Evolutionary conservation across 2,797 vertebrate species (phyloP), one percentile per base, ranked within the genome.

Genomic region (Cossypha heuglini): DNA sequence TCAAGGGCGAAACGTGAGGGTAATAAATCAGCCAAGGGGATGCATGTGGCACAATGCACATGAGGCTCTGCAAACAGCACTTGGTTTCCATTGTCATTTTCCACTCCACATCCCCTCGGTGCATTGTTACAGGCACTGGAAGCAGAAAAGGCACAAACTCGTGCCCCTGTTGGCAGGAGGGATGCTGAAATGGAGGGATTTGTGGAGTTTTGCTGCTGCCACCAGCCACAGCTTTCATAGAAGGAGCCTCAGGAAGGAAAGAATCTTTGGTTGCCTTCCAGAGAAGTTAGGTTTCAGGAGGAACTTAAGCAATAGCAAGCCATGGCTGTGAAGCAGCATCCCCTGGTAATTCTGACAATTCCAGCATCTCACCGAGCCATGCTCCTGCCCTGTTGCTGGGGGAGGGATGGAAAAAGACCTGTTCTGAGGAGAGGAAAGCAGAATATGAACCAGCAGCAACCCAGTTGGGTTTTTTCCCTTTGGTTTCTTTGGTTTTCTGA

Each of bases 381-480:
- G 28, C 8, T 48, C 14, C 45, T 35, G 40, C 12, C 28, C 19
- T 11, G 3, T 9, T 62, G 15, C 12, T 17, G 11, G 10, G 18
- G 11, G 1, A 45, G 4, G 16, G 55, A 42, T 62, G 55, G 73
- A 85, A 64, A 91, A 79, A 78, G 10, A 76, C 37, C 20, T 51
- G 22, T n/a, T 64, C 46, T 63, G 42, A 76, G 40, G 51, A 64
- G 38, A 83, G 6, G 22, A 49, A 58, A 76, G 38, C 14, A 66
- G 16, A n/a, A 0, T 28, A 24, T 16, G 19, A 54, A 37, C 35
- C 55, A 62, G 73, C 20, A 88, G 10, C 13, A 89, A 17, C 0
- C 1, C 2, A 21, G 14, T 0, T 33, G 10, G 3, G 2, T 0
- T 5, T 69, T 57, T n/a, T 10, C 5, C 5, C 24, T 42, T 43